Evolutionary conservation across 2,797 vertebrate species (phyloP), one percentile per base, ranked within the genome.

Genomic region (Microhierax caerulescens): DNA sequence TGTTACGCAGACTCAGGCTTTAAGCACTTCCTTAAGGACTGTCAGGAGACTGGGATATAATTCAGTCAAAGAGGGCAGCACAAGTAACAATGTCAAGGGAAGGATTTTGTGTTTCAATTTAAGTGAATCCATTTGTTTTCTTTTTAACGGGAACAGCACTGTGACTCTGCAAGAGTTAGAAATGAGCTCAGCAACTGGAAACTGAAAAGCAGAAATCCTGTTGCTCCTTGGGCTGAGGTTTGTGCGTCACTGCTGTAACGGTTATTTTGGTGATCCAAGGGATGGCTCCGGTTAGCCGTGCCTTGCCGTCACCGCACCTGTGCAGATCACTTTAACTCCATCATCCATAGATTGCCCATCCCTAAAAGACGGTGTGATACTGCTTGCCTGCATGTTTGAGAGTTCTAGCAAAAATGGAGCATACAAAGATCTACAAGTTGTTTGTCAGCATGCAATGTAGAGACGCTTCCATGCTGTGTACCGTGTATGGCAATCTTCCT

Each of bases 121-220:
- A 96, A 97, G 59, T 96, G 92, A 86, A 95, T 89, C 97, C 96
- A 94, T 97, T 97, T 96, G 95, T 95, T 92, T 89, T 36, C 75
- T 56, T 60, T 88, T 15, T 80, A 88, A 94, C 43, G 87, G 85
- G 84, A 96, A 41, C 60, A 93, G 86, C 36, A 3, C 93, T 95
- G 91, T 88, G 91, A 96, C 94, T 95, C 86, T 93, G 85, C 87
- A 88, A 95, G 92, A 85, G 94, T 59, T 39, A 92, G 90, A 84
- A 94, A 94, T 91, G 79, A 95, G 89, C 67, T 94, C 94, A 96
- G 93, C 88, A 91, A n/a, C 60, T 97, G 90, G 75, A 76, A 94
- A 85, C 83, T 70, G 70, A 22, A 80, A 76, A 84, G 85, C 80
- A 97, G 95, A 87, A 90, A 92, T 82, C 43, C 59, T 50, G 2